Conservation (phyloP, 2,888 invertebrate species). For the Marronus borbonicus region DNA sequence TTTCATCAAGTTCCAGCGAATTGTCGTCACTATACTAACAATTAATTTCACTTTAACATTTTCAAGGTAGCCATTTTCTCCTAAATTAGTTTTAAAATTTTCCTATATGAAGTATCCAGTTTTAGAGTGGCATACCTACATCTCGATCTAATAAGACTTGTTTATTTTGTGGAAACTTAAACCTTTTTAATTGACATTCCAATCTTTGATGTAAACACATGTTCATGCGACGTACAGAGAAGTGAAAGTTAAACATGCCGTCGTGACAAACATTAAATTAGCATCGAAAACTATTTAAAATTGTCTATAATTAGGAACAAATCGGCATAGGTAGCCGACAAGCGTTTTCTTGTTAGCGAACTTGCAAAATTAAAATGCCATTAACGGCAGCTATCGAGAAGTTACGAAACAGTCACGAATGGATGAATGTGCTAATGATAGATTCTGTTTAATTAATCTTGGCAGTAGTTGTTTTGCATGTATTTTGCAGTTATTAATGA, state of each 20-base stretch:
- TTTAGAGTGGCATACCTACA: too few relatives aligned
- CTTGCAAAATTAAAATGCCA: conserved; percentile 44
- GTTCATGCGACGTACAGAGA: background rate
- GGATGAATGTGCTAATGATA: conserved; percentile 17
- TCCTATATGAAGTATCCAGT: too few relatives aligned
- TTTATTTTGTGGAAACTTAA: conserved; percentile 23
- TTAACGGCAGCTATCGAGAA: conserved; percentile 26
- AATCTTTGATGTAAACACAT: conserved; percentile 2
- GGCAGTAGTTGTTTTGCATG: conserved; percentile 3
- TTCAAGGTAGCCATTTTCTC: background rate
- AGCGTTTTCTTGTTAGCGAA: conserved; percentile 6
- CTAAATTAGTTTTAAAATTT: too few relatives aligned
- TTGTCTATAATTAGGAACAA: conserved; percentile 24
- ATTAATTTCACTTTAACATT: background rate
- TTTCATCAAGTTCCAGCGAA: too few relatives aligned
- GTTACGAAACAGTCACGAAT: conserved; percentile 29
- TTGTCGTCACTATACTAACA: conserved; percentile 8
- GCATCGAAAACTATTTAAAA: conserved; percentile 38
- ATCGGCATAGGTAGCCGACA: conserved; percentile 33
- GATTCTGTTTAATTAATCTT: conserved; percentile 8
- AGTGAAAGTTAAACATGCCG: conserved; percentile 31
- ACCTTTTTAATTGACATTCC: conserved; percentile 3
- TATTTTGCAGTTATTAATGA: background rate
- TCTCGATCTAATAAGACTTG: background rate
- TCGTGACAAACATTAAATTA: conserved; percentile 31